Conservation (phyloP, 1,140 invertebrate species). For the Diprion similis region DNA sequence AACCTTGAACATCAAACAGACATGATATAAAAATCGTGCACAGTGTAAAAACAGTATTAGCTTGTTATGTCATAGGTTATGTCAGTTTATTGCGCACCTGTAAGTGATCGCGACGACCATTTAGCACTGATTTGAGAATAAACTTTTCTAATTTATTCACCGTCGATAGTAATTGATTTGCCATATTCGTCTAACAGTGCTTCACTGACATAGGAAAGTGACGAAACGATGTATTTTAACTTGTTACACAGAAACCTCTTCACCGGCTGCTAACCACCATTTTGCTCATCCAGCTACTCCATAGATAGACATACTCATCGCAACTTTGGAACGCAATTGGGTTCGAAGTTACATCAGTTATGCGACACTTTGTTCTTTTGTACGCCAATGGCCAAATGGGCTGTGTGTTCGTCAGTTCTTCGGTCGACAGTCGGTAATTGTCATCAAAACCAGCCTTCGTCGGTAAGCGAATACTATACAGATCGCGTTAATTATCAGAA, state of each 20-base stretch:
- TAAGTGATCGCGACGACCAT: slow-evolving; percentile 46
- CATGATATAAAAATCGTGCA: background rate
- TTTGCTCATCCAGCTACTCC: background rate
- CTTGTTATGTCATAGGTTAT: slow-evolving; percentile 44
- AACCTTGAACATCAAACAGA: background rate
- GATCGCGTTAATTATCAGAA: too few relatives aligned
- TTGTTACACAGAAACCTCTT: slow-evolving; percentile 19
- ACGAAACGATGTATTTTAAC: slow-evolving; percentile 24
- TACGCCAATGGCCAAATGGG: too few relatives aligned
- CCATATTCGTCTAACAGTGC: slow-evolving; percentile 48
- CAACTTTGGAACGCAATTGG: too few relatives aligned
- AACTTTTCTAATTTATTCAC: slow-evolving; percentile 50
- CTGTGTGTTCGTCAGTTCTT: too few relatives aligned
- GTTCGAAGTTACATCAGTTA: too few relatives aligned
- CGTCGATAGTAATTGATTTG: slow-evolving; percentile 50
- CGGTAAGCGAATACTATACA: too few relatives aligned
- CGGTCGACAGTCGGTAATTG: too few relatives aligned
- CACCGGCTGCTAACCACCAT: slow-evolving; percentile 31
- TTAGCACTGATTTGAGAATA: slow-evolving; percentile 46
- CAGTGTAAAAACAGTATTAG: background rate
- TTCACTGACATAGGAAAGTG: slow-evolving; percentile 24
- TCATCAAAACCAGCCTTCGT: too few relatives aligned
- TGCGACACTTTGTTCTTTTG: too few relatives aligned
- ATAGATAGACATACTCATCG: too few relatives aligned
- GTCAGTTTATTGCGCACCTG: slow-evolving; percentile 40